Conservation (phyloP, 2,113 vertebrate genomes). For the Globicephala melas region DNA sequence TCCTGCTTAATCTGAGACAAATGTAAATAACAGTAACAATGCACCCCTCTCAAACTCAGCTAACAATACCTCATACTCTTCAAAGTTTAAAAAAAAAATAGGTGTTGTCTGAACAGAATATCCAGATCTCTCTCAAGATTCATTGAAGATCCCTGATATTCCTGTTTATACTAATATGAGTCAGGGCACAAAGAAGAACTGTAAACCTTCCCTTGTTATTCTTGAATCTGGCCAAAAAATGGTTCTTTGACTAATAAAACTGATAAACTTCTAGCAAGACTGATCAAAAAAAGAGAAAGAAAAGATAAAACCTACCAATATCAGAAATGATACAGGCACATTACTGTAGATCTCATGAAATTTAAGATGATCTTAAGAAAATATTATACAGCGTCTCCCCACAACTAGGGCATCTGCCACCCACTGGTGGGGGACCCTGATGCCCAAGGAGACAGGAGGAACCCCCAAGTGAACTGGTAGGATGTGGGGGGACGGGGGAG, state of each 20-base stretch:
- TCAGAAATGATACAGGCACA: neutral
- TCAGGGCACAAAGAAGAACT: neutral
- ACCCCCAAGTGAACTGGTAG: too few species aligned
- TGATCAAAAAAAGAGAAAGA: neutral
- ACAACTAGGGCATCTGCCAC: too few species aligned
- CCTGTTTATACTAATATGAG: neutral
- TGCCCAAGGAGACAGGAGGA: too few species aligned
- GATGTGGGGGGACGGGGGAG: too few species aligned
- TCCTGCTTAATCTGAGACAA: neutral
- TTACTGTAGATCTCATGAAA: neutral
- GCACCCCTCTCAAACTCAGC: neutral
- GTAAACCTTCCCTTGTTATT: neutral
- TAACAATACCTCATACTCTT: neutral
- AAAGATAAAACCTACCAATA: neutral
- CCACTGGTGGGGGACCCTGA: too few species aligned
- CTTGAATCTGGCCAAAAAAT: neutral
- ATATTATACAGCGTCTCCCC: neutral
- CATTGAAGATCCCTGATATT: neutral
- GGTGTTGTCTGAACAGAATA: neutral
- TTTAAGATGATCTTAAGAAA: neutral
- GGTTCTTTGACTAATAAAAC: neutral
- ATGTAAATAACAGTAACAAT: neutral
- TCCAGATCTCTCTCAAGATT: neutral
- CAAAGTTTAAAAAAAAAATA: neutral
- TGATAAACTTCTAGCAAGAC: neutral